A percentile compares a stretch with the other conserved stretches of the same genome.
phyloP scores from a whole-genome alignment of 2,113 vertebrate genomes.

The Datnioides undecimradiatus region DNA sequence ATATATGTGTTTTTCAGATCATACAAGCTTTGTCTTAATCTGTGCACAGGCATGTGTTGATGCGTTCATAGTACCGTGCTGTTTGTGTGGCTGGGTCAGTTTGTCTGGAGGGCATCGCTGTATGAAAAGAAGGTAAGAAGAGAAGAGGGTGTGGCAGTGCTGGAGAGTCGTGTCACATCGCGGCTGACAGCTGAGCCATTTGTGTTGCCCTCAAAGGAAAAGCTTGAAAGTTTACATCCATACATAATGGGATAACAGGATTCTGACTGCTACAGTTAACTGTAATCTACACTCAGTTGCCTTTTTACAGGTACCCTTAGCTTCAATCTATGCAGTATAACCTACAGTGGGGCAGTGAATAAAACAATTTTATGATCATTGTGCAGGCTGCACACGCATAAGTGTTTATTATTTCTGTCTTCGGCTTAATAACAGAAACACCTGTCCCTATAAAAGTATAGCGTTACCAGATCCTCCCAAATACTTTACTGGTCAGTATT shows the following conservation, averaged over 20 bases:
- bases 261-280: background rate
- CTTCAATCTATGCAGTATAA: background rate
- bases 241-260: background rate
- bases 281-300: background rate
- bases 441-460: too few relatives aligned
- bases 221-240: background rate
- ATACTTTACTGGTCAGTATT: background rate
- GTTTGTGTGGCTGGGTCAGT: slow-evolving; percentile 11
- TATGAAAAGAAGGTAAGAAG: slow-evolving; percentile 38
- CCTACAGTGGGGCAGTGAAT: background rate
- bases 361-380: background rate
- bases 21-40: background rate
- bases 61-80: background rate
- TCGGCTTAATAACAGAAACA: background rate
- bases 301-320: background rate
- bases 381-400: background rate
- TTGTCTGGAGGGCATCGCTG: slow-evolving; percentile 35
- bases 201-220: slow-evolving; percentile 14
- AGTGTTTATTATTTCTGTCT: background rate
- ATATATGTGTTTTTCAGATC: background rate
- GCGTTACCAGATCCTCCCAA: background rate
- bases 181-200: slow-evolving; percentile 17
- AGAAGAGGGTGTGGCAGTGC: slow-evolving; percentile 40
- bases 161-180: slow-evolving; percentile 9
- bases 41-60: background rate